Evolutionary conservation across 2,888 invertebrate species (phyloP), one percentile per base, ranked within the genome.

Genomic region (Lottia scabra): DNA sequence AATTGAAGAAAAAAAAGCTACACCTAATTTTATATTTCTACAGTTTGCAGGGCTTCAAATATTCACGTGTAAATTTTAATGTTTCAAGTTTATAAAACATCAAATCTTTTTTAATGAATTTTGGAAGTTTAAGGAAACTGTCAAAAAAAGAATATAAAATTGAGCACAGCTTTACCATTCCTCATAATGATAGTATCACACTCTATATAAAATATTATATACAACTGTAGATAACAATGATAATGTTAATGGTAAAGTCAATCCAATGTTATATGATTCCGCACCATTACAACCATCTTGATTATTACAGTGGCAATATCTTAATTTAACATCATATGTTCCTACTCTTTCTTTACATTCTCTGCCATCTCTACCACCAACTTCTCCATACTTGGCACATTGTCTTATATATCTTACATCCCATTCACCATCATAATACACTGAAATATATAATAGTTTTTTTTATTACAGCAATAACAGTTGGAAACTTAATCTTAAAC

Each of bases 261-360:
- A 56, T 19, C 15, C 23, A 12, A 19, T 15, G 23, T 23, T 56
- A 23, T 56, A 19, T 16, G 43, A 23, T 23, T 16, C 27, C 16
- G 65, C 79, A 19, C 74, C 75, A 63, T 90, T 90, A 75, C 90
- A 90, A 30, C 89, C 90, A 76, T 90, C 88, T 78, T 89, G 88
- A 81, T 89, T 89, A 75, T 89, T 82, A 78, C 90, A 90, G 75
- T 89, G 88, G 73, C 90, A 90, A 77, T 89, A 87, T 64, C 88
- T 82, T 74, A 89, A 83, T 73, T 87, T 86, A 10, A 89, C 87
- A 19, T 86, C 77, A 80, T 85, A 88, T 19, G 88, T 88, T 15
- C 90, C 89, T 30, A 84, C 82, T 46, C 88, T 79, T 69, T 89
- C 89, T 71, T 84, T 80, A 75, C 90, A 90, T 75, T 84, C 81